Evolutionary conservation across 2,888 invertebrate genomes (phyloP), one percentile per base, ranked within the genome.

Genomic region (Atrina japonica): DNA sequence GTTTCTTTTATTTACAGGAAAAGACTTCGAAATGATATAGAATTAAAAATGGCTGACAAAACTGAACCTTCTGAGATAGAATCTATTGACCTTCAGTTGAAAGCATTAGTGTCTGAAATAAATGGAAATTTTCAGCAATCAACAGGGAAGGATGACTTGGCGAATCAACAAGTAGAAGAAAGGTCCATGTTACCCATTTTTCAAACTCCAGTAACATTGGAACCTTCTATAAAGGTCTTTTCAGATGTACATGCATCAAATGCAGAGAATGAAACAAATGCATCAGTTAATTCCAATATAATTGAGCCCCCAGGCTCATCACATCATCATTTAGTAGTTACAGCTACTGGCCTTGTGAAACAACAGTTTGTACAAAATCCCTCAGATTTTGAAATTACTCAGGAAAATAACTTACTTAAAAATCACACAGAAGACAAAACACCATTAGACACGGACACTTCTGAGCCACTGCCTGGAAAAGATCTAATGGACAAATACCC

Each of bases 301-400:
- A 23, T 40, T 23, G 40, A 16, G 11, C 5, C 40, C 18, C 11
- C 11, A 11, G 35, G 35, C 11, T 40, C n/a, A 35, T 21, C 35
- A 7, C n/a, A 30, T 35, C 56, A 56, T 14, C 56, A 56, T 6
- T 14, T 56, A 35, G 56, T 56, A 16, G 56, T 56, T 18, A 56
- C 56, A n/a, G n/a, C 56, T 1, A 56, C 40, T 23, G 56, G 56
- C 35, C 56, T 56, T 21, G 56, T 56, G 7, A 56, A 40, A 40
- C 35, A 56, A 40, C 18, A 25, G 7, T 29, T 35, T 35, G 40
- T 23, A 7, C 40, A 30, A 40, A 23, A 18, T 21, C 40, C 40
- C 9, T 7, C 11, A 11, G 35, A 35, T 7, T 7, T 35, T 5
- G 35, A 11, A 35, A 35, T 35, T 7, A 11, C 35, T 35, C 35